phyloP scores from a whole-genome alignment of 2,113 vertebrate species.

The Silurus glanis region DNA sequence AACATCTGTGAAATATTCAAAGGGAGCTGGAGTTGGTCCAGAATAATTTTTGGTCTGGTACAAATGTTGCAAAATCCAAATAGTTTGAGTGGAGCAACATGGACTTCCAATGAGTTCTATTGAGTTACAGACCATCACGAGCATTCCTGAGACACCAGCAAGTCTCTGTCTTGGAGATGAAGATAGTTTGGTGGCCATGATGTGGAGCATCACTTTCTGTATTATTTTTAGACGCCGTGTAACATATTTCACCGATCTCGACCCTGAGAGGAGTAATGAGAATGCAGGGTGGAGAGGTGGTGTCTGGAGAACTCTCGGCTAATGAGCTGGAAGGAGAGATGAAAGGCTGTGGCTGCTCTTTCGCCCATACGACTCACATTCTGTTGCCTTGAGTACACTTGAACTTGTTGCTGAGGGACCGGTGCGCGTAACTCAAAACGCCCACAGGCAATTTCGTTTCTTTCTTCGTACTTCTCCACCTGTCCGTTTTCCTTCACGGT shows the following conservation, averaged over 20 bases:
- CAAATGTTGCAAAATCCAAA: not conserved
- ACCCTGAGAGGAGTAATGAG: slow-evolving; percentile 12
- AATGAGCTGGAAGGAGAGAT: slow-evolving; percentile 10
- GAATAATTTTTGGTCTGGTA: too few relatives aligned
- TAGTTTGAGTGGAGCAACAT: not conserved
- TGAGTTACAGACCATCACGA: too few relatives aligned
- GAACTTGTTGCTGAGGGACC: slow-evolving; percentile 27
- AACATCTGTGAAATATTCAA: not conserved
- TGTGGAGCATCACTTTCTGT: not conserved
- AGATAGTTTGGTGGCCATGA: not conserved
- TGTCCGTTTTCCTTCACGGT: not conserved
- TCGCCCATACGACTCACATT: not conserved
- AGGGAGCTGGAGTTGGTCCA: not conserved
- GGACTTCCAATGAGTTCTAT: not conserved
- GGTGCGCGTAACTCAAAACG: slow-evolving; percentile 13
- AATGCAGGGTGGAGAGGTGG: not conserved
- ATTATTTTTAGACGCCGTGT: not conserved
- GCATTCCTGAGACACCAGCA: not conserved
- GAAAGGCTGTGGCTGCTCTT: slow-evolving; percentile 26
- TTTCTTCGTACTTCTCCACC: not conserved
- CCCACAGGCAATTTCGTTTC: slow-evolving; percentile 4
- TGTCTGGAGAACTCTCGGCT: slow-evolving; percentile 11
- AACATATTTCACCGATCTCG: not conserved
- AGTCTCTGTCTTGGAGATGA: not conserved
- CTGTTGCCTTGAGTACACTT: slow-evolving; percentile 22